Evolutionary conservation across 2,113 vertebrate species (phyloP).

Genomic region (Morone saxatilis): DNA sequence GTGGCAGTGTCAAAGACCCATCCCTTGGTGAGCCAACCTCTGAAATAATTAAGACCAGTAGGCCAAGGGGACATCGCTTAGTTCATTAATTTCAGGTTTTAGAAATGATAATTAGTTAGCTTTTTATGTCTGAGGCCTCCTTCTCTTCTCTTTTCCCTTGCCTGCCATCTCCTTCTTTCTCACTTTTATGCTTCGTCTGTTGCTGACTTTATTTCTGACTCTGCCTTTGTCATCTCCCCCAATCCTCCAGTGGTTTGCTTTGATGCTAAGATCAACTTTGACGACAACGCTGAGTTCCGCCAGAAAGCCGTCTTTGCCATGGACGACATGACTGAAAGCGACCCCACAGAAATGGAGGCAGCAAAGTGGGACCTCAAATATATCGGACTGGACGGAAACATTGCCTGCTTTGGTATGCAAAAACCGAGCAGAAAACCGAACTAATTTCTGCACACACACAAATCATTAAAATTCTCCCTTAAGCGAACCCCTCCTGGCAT

Average conservation of each 20-base stretch:
- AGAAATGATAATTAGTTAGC: slow-evolving; percentile 49
- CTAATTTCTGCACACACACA: slow-evolving; percentile 8
- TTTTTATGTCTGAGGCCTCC: slow-evolving; percentile 26
- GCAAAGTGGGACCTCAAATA: slow-evolving; percentile 97
- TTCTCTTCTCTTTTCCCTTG: slow-evolving; percentile 4
- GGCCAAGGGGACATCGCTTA: slow-evolving; percentile 47
- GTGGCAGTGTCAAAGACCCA: slow-evolving; percentile 60
- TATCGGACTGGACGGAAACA: slow-evolving; percentile 97
- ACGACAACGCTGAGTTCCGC: slow-evolving; percentile 98
- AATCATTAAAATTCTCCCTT: slow-evolving; percentile 13
- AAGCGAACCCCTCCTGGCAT: slow-evolving; percentile 25
- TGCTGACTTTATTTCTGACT: slow-evolving; percentile 32
- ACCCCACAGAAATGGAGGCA: slow-evolving; percentile 94
- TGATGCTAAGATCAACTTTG: slow-evolving; percentile 99
- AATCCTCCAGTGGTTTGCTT: slow-evolving; percentile 93
- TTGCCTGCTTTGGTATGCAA: slow-evolving; percentile 96
- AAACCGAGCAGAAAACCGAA: not conserved
- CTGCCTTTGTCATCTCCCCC: slow-evolving; percentile 28
- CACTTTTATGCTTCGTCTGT: not conserved
- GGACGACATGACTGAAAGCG: slow-evolving; percentile 95
- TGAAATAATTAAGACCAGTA: slow-evolving; percentile 67
- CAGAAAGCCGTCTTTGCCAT: slow-evolving; percentile 97
- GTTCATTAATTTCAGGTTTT: slow-evolving; percentile 61
- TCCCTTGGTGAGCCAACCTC: slow-evolving; percentile 36
- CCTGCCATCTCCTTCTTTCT: slow-evolving; percentile 1